Evolutionary conservation across 2,113 vertebrate genomes (phyloP).

Genomic region (Campylorhamphus procurvoides): DNA sequence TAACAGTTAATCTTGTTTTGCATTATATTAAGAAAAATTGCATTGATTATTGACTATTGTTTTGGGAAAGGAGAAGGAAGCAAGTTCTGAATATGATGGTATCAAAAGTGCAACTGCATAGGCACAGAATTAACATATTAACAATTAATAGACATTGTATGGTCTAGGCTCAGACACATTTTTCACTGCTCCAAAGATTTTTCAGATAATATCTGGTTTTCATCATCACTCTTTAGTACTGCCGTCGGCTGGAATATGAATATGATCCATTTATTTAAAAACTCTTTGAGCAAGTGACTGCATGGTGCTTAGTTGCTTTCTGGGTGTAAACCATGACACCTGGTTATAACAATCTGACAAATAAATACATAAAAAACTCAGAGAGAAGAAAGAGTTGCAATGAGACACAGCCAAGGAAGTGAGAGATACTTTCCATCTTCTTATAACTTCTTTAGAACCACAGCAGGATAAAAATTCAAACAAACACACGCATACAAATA

Average conservation of each 20-base stretch:
- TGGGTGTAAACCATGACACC: neutral
- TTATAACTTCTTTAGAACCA: neutral
- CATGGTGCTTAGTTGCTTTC: neutral
- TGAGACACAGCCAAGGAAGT: neutral
- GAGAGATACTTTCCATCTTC: neutral
- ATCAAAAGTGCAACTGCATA: neutral
- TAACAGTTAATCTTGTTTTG: neutral
- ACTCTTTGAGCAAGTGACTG: neutral
- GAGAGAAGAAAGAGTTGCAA: neutral
- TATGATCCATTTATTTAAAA: neutral
- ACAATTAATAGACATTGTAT: too few relatives aligned
- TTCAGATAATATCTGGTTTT: neutral
- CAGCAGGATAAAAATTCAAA: neutral
- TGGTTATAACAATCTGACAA: neutral
- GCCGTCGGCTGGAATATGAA: neutral
- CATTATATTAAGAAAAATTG: neutral
- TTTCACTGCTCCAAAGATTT: neutral
- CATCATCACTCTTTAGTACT: neutral
- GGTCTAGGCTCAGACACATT: neutral
- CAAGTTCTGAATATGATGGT: neutral
- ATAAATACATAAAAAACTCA: neutral
- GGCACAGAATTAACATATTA: neutral
- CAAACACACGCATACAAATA: neutral
- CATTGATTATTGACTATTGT: neutral
- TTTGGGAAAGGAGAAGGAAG: neutral